Base-by-base conservation (phyloP, 1,140 invertebrate genomes). In the Gryllus bimaculatus region DNA sequence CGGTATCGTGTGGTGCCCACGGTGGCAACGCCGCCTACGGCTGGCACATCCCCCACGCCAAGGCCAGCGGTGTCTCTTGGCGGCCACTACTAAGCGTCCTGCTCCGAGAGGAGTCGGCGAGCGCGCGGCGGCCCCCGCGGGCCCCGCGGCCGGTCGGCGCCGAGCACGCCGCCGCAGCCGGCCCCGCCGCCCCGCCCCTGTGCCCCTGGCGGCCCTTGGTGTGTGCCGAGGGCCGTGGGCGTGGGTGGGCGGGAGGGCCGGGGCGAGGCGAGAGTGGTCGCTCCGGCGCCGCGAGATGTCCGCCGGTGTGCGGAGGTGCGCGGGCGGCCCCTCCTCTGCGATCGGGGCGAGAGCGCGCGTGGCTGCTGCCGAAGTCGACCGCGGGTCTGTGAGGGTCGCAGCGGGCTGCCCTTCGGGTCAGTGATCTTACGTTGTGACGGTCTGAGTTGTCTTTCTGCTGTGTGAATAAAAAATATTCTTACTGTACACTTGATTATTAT, bases 241-340 rank as follows among this genome's bases (percentile, higher is more conserved):
- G 26, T 39, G 26, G 1, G 26, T 39, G 26, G 26, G 26, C 26
- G 26, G 26, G 1, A 7, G 18, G 18, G 10, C 10, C 54, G 10
- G 54, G 54, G 54, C 54, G 54, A 66, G 54, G 54, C 54, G 54
- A 66, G 54, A 66, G 54, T 66, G 54, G 54, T 66, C 54, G 54
- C 54, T 66, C 54, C 54, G 49, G 26, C 54, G 54, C 54, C 54
- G 54, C 54, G 54, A 66, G 54, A 66, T 18, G 10, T 66, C 18
- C 54, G 10, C 18, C 54, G 26, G 26, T 39, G 26, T 39, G 54
- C 18, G 54, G 10, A 13, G 54, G 54, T 66, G 54, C 54, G 54
- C 54, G 54, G 54, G 54, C 54, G 54, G 54, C 18, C 54, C 54
- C 54, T 66, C 54, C 54, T 66, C 18, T 10, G 7, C 18, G 10